Conservation (phyloP, 2,113 vertebrate genomes). For the Actenoides hombroni region DNA sequence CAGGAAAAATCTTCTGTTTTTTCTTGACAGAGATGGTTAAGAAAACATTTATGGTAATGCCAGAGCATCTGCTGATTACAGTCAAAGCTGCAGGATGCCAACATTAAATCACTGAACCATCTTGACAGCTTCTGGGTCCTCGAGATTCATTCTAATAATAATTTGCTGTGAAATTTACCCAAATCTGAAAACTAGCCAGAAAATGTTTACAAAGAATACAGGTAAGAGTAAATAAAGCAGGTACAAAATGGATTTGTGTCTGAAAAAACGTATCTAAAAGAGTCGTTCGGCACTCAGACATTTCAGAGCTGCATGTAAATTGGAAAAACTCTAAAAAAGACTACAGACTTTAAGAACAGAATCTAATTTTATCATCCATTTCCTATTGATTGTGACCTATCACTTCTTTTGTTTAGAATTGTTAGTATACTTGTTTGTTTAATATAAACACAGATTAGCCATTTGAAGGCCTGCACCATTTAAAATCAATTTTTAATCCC, state of each 20-base stretch:
- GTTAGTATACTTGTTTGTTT: constrained; percentile 24
- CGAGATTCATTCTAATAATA: constrained; percentile 67
- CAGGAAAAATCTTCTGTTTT: constrained; percentile 38
- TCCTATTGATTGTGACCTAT: constrained; percentile 19
- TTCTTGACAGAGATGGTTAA: constrained; percentile 69
- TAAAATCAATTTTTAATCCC: constrained; percentile 55
- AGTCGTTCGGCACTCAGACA: neutral
- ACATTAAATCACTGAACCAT: constrained; percentile 78
- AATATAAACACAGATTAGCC: constrained; percentile 41
- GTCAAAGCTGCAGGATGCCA: constrained; percentile 74
- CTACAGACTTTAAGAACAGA: constrained; percentile 19
- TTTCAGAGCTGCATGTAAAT: constrained; percentile 16
- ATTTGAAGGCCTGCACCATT: constrained; percentile 20
- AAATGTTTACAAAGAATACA: constrained; percentile 54
- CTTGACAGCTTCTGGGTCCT: constrained; percentile 75
- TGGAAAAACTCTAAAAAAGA: constrained; percentile 19
- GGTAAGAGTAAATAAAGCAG: constrained; percentile 45
- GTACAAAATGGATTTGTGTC: constrained; percentile 30
- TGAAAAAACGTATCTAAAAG: constrained; percentile 49
- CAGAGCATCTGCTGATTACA: constrained; percentile 80
- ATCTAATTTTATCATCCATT: constrained; percentile 45
- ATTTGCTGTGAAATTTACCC: constrained; percentile 71
- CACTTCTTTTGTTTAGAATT: constrained; percentile 46
- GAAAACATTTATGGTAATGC: constrained; percentile 80
- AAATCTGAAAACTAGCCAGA: constrained; percentile 71